These are phyloP conservation scores for Lethenteron camtschaticum DNA, from an alignment of 2,113 vertebrate species.

Conservation along the genomic window DNA sequence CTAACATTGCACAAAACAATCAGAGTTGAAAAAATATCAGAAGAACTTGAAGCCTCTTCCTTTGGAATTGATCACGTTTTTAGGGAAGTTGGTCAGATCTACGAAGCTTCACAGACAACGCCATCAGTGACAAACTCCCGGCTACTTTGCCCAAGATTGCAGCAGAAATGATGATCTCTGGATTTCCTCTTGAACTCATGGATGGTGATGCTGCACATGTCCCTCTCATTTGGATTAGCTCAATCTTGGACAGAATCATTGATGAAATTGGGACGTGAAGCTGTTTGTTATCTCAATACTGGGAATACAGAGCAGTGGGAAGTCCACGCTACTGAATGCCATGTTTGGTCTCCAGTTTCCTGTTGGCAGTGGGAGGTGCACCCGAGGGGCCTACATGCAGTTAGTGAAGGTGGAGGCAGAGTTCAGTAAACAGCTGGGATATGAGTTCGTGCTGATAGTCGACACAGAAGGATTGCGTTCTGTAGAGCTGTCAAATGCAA, in stretches of 20 bases:
- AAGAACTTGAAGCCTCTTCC: constrained; percentile 18
- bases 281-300: constrained; percentile 31
- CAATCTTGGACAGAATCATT: constrained; percentile 13
- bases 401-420: constrained; percentile 11
- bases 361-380: constrained; percentile 17
- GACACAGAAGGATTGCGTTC: constrained; percentile 15
- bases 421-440: constrained; percentile 17
- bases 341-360: constrained; percentile 41
- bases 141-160: constrained; percentile 15
- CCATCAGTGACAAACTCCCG: constrained; percentile 9
- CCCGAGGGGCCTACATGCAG: constrained; percentile 28
- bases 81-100: constrained; percentile 41
- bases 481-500: constrained; percentile 10
- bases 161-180: constrained; percentile 25
- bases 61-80: constrained; percentile 38
- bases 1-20: not conserved
- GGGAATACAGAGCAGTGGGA: constrained; percentile 39
- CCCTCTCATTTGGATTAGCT: constrained; percentile 32
- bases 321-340: constrained; percentile 35
- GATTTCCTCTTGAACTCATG: constrained; percentile 36
- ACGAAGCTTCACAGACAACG: constrained; percentile 22
- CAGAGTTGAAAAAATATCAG: not conserved
- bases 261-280: constrained; percentile 8
- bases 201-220: constrained; percentile 34
- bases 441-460: constrained; percentile 17